These are phyloP conservation scores for Chelonia mydas DNA, from an alignment of 2,797 vertebrate species.

Conservation along the genomic window DNA sequence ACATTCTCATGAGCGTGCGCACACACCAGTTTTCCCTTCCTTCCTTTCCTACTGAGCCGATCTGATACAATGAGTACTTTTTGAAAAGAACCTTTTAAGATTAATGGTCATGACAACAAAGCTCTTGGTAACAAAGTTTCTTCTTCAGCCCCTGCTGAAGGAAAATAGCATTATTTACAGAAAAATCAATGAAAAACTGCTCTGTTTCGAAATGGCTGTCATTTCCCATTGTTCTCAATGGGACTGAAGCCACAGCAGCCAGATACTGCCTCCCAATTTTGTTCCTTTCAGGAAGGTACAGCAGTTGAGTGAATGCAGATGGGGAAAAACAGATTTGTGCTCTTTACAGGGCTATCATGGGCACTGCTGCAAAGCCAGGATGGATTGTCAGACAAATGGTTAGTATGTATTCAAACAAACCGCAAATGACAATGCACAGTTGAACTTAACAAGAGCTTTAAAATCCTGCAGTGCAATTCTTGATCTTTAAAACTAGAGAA, in stretches of 20 bases:
- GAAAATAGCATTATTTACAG: background rate
- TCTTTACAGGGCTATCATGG: background rate
- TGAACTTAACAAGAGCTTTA: background rate
- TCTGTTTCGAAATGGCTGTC: background rate
- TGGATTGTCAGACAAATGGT: background rate
- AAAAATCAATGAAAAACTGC: background rate
- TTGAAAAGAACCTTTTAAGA: background rate
- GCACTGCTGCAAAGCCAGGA: constrained; percentile 1
- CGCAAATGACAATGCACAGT: background rate
- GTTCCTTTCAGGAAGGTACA: background rate
- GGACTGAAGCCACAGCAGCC: too few species aligned
- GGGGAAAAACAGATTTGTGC: background rate
- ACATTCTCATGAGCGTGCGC: background rate
- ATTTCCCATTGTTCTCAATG: background rate
- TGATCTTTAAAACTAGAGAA: background rate
- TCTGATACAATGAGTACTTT: background rate
- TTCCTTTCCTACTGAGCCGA: background rate
- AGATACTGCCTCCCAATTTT: background rate
- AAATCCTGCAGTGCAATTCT: background rate
- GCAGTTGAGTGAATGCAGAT: background rate
- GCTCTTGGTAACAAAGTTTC: background rate
- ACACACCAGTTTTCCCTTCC: background rate
- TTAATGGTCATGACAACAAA: background rate
- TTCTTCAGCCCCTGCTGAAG: background rate
- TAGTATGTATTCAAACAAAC: background rate